Evolutionary conservation across 92 coral and sea anemone species (phyloP).

Genomic region (Palythoa grandis): DNA sequence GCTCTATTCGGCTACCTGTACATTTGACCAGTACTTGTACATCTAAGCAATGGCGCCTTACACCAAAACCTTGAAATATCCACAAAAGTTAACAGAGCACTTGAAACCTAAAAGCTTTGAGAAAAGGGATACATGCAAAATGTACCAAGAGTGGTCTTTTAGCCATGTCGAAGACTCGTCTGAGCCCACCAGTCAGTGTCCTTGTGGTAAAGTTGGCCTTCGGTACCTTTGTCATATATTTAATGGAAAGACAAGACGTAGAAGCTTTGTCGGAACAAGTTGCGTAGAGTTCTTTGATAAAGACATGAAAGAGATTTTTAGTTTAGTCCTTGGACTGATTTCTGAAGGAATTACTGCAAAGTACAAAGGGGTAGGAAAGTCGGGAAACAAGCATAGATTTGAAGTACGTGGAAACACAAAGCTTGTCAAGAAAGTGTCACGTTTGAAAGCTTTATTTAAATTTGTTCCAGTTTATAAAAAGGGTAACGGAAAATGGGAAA

Average conservation of each 20-base stretch:
- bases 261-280: slow-evolving; percentile 13
- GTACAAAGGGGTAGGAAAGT: slow-evolving; percentile 47
- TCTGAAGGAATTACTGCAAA: slow-evolving; percentile 31
- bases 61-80: slow-evolving; percentile 1
- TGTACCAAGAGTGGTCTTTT: slow-evolving; percentile 23
- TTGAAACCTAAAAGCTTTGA: slow-evolving; percentile 30
- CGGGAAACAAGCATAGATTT: slow-evolving; percentile 17
- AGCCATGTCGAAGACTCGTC: slow-evolving; percentile 32
- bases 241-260: slow-evolving; percentile 12
- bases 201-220: slow-evolving; percentile 56
- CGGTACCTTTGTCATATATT: slow-evolving; percentile 46
- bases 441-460: slow-evolving; percentile 25
- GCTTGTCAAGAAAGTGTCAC: slow-evolving; percentile 30
- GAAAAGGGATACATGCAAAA: background rate
- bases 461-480: slow-evolving; percentile 42
- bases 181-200: slow-evolving; percentile 32
- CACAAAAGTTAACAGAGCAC: slow-evolving; percentile 37
- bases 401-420: slow-evolving; percentile 54
- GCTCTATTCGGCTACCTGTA: too few species aligned
- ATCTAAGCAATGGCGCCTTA: too few species aligned
- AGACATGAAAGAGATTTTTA: slow-evolving; percentile 53
- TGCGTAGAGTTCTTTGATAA: slow-evolving; percentile 58
- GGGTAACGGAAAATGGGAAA: slow-evolving; percentile 43
- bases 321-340: slow-evolving; percentile 27
- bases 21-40: too few species aligned